These are phyloP conservation scores for Lepus americanus DNA, from an alignment of 2,113 vertebrate genomes.

Conservation along the genomic window DNA sequence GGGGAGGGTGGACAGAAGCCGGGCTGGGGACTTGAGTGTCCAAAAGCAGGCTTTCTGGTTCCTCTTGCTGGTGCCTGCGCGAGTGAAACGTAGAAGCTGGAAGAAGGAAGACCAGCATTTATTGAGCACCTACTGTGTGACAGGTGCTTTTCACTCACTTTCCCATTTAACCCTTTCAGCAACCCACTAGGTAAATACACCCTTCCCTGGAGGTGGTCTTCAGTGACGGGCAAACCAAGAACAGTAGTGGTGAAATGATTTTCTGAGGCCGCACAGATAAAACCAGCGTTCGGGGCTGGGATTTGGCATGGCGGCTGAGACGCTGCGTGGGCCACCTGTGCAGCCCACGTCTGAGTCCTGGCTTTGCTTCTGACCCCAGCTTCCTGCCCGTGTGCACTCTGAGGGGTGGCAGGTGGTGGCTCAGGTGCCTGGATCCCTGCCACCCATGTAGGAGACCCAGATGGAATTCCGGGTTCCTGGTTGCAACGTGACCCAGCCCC, in stretches of 20 bases:
- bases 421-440: too few relatives aligned
- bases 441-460: too few relatives aligned
- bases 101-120: not conserved
- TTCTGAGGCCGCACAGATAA: not conserved
- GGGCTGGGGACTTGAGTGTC: not conserved
- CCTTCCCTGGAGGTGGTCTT: fast-evolving
- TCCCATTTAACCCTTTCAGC: not conserved
- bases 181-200: too few relatives aligned
- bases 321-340: too few relatives aligned
- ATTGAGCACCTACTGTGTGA: fast-evolving
- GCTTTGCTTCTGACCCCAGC: too few relatives aligned
- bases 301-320: too few relatives aligned
- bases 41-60: slow-evolving; percentile 45
- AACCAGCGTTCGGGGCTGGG: not conserved
- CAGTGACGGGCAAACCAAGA: not conserved
- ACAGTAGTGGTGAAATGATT: fast-evolving
- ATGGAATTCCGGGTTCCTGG: too few relatives aligned
- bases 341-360: too few relatives aligned
- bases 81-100: slow-evolving; percentile 24
- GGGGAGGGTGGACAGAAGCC: slow-evolving; percentile 28
- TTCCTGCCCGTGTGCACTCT: too few relatives aligned
- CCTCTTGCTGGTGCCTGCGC: slow-evolving; percentile 31
- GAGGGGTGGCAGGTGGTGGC: too few relatives aligned
- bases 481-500: too few relatives aligned
- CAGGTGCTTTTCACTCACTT: fast-evolving